Base-by-base conservation (phyloP, 2,113 vertebrate species). In the Caranx ignobilis region DNA sequence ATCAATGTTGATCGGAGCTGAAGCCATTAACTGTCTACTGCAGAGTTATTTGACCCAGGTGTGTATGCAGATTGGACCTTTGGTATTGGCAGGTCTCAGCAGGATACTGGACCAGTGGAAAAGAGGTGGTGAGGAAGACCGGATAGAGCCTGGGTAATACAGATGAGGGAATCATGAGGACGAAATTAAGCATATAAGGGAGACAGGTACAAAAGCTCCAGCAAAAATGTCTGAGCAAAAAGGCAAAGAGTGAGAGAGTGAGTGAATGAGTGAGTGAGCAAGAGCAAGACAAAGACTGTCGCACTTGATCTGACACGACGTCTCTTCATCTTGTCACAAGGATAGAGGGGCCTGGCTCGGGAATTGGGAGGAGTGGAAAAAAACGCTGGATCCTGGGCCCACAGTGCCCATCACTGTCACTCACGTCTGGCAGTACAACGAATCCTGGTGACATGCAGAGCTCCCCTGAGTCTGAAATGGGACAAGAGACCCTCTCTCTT, bases 281-380 rank as follows among this genome's bases (percentile, higher is more conserved):
- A 71, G 66, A 70, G 61, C 41, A 66, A 84, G 71, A 81, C 62
- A 85, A 82, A 75, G 84, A 88, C 66, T 85, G 83, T 72, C 66
- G 75, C 84, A 76, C 79, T 85, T 78, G 62, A 88, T 85, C 85
- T 86, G 84, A 89, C 83, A 87, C 11, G 47, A 88, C 68, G 61
- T 90, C 88, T 91, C 85, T 79, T 87, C 89, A 68, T 93, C 91
- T 88, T 92, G 93, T 94, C 90, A 90, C 84, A 64, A 35, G 72
- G 88, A 89, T 66, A 62, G 79, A 83, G 80, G 84, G 62, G 80
- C 66, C 84, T 60, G 74, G 84, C 83, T 56, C 7, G 71, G 93
- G 92, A 89, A 92, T 91, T 85, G 73, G 77, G 81, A 85, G 60
- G 71, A 82, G 85, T 69, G 68, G 76, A 79, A 88, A 79, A 88